Percentiles rank a stretch among this genome's conserved stretches.
Evolutionary conservation across 2,113 vertebrate species (phyloP).

Genomic region (Oncorhynchus tshawytscha): DNA sequence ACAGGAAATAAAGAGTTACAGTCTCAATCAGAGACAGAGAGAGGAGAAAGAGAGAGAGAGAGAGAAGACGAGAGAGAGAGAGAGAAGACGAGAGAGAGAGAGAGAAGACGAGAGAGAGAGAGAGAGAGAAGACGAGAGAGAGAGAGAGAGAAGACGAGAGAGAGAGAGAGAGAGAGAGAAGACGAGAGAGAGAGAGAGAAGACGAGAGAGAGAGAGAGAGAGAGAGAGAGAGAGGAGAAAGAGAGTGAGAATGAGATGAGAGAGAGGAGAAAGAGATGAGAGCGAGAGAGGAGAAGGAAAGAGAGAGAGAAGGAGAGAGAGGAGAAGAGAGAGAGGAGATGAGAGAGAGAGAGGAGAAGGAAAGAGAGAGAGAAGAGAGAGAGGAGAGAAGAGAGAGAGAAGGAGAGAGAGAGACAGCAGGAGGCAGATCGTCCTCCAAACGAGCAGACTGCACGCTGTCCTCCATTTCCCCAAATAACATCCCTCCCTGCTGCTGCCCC

Average conservation of each 20-base stretch:
- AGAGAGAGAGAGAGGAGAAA: conserved; percentile 3
- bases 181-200: conserved; percentile 36
- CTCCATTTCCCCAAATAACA: conserved; percentile 71
- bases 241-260: background rate
- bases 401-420: conserved; percentile 19
- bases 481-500: conserved; percentile 65
- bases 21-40: background rate
- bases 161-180: no score
- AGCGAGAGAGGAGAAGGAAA: background rate
- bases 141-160: background rate
- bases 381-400: conserved; percentile 19
- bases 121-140: background rate
- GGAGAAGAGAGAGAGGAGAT: conserved; percentile 2
- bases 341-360: conserved; percentile 29
- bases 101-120: conserved; percentile 9
- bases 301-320: conserved; percentile 33
- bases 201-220: conserved; percentile 2
- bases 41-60: background rate
- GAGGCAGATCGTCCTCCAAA: conserved; percentile 55
- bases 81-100: conserved; percentile 25
- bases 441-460: conserved; percentile 63
- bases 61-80: no score
- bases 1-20: conserved; percentile 5
- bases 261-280: background rate
- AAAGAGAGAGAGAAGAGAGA: conserved; percentile 8